Base-by-base conservation (phyloP, 2,888 invertebrate species). In the Saturnia japonica region DNA sequence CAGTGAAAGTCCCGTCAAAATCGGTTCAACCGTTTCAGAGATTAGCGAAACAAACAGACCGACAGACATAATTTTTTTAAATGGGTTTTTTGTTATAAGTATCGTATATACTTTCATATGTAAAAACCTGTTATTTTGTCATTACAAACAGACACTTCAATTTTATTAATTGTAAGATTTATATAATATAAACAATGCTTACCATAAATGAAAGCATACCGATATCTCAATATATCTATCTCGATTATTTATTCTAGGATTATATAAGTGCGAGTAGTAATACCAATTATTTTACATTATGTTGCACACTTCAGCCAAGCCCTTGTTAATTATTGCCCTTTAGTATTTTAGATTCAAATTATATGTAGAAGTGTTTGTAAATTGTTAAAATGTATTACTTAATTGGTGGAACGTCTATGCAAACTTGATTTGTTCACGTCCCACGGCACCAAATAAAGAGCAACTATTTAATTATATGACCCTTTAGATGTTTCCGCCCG, bases 381-480 rank as follows among this genome's bases (percentile, higher is more conserved):
- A 14, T 28, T 60, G 25, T 25, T 60, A 14, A 14, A 60, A 60
- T 14, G 28, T 14, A 28, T 60, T 14, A 28, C 1, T 60, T 60
- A 25, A 60, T 60, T 28, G 6, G 14, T 28, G 57, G 11, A 60
- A 12, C 28, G 11, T 60, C 57, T 28, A 60, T 28, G 57, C 64
- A 64, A 40, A 22, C n/a, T 64, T 40, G n/a, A 64, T 19, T n/a
- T 64, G 16, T 57, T 66, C 47, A 70, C 68, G 54, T 51, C 45
- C 68, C 40, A 34, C 42, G 54, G 68, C 68, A 54, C 75, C 77
- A 77, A 80, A 78, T 80, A 79, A 77, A 79, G 79, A 77, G 77
- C 80, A 84, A 84, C 82, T 82, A 84, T 84, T 84, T 83, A 84
- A 84, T 84, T 84, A 82, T 82, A 78, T 80, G 77, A 75, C 80